These are phyloP conservation scores for Trimorus sp. DNA, from an alignment of 2,888 invertebrate genomes.

Conservation along the genomic window DNA sequence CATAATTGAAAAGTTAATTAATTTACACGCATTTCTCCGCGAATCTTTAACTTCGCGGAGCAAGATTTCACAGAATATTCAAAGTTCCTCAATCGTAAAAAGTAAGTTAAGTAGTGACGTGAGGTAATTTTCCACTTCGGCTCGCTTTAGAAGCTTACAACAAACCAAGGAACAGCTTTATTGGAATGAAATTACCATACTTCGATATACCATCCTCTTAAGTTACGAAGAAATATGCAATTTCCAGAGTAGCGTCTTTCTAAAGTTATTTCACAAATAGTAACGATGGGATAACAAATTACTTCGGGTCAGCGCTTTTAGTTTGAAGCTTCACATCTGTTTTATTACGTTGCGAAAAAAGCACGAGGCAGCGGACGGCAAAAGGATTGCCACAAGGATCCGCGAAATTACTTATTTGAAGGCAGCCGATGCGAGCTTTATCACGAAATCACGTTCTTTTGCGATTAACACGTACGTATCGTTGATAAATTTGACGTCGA, in stretches of 20 bases:
- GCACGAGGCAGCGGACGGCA: slow-evolving; percentile 32
- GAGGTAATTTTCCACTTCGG: slow-evolving; percentile 67
- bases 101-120: slow-evolving; percentile 67
- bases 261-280: slow-evolving; percentile 67
- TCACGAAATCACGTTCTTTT: slow-evolving; percentile 21
- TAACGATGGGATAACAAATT: slow-evolving; percentile 66
- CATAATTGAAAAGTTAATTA: slow-evolving; percentile 60
- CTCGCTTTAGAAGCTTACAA: slow-evolving; percentile 66
- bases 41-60: slow-evolving; percentile 48
- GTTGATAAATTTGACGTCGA: slow-evolving; percentile 13
- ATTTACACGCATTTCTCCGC: slow-evolving; percentile 46
- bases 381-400: slow-evolving; percentile 53
- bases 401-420: slow-evolving; percentile 54
- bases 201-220: slow-evolving; percentile 67
- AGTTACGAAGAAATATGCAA: slow-evolving; percentile 66
- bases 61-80: slow-evolving; percentile 58
- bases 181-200: slow-evolving; percentile 68
- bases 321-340: slow-evolving; percentile 59
- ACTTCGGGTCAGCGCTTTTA: slow-evolving; percentile 66
- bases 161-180: slow-evolving; percentile 68
- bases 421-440: slow-evolving; percentile 29
- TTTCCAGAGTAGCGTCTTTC: slow-evolving; percentile 66
- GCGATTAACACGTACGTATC: slow-evolving; percentile 25
- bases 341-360: slow-evolving; percentile 45
- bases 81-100: slow-evolving; percentile 64